A percentile compares a stretch with the other conserved stretches of the same genome.
phyloP scores from a whole-genome alignment of 92 coral and sea anemone species.

The Montipora capitata region DNA sequence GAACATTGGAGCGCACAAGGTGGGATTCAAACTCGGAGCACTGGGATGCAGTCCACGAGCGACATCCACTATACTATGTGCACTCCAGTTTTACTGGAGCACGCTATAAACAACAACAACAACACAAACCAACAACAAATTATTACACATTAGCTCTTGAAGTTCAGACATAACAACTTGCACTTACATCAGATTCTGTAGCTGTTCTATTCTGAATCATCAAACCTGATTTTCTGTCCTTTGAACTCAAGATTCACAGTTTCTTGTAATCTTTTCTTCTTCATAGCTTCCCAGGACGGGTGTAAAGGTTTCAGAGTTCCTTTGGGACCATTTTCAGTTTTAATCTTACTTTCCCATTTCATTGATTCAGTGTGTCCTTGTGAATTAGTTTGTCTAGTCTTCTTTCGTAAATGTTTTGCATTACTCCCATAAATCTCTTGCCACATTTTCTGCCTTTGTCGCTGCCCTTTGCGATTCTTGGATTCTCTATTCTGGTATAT shows the following conservation, averaged over 20 bases:
- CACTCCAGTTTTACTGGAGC: no score
- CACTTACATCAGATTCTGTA: no score
- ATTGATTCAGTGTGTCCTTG: slow-evolving; percentile 15
- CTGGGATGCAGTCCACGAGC: no score
- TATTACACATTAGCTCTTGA: no score
- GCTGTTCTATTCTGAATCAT: slow-evolving; percentile 45
- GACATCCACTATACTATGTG: no score
- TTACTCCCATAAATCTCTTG: slow-evolving; percentile 84
- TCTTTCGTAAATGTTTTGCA: slow-evolving; percentile 81
- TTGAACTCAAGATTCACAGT: slow-evolving; percentile 81
- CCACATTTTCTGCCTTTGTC: slow-evolving; percentile 89
- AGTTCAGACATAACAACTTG: no score
- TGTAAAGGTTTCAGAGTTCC: slow-evolving; percentile 50
- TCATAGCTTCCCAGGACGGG: slow-evolving; percentile 99
- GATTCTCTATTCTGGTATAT: slow-evolving; percentile 10
- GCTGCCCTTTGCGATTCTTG: slow-evolving; percentile 88
- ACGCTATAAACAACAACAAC: no score
- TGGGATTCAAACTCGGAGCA: no score
- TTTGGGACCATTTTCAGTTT: slow-evolving; percentile 17
- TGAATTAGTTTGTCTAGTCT: slow-evolving; percentile 9
- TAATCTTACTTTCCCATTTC: background rate
- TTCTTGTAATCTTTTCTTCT: slow-evolving; percentile 83
- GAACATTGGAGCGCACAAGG: no score
- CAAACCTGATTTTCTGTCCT: slow-evolving; percentile 93
- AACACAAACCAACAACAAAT: no score